Evolutionary conservation across 2,113 vertebrate species (phyloP), one percentile per base, ranked within the genome.

Genomic region (Trogon melanurus): DNA sequence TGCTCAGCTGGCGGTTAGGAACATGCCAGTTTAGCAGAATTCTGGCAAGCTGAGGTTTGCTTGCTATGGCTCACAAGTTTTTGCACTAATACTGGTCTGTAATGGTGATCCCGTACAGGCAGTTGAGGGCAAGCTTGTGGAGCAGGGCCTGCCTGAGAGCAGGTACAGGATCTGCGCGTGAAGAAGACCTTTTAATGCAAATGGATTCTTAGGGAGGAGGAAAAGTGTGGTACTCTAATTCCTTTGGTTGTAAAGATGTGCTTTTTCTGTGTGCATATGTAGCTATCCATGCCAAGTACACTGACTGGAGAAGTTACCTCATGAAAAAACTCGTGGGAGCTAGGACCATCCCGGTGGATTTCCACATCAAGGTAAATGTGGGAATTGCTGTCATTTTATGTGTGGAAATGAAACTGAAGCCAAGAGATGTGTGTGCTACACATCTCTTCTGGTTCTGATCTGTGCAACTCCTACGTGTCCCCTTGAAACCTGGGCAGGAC

Each of bases 301-400:
- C 97, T 5, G 98, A 99, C 87, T 99, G 99, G 99, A 99, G 98
- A 95, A 98, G 97, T 65, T 99, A 99, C 95, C 98, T 99, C 95
- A 99, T 99, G 98, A 98, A 98, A 60, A 99, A 98, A 81, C 89
- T 99, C 92, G 98, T 99, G 94, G 99, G 99, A 86, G 96, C 98
- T 73, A 97, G 97, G 90, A 99, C 99, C 11, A 97, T 99, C 38
- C 99, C 99, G 15, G 99, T 99, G 69, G 99, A 99, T 80, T 99
- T 99, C 94, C 99, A 99, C 69, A 93, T 99, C 45, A 99, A 99
- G 99, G 99, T 99, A 98, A 95, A 38, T 9, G 11, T 74, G 54
- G 41, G 56, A 78, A 29, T 41, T 41, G 11, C n/a, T 74, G 56
- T 62, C 4, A 6, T 70, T 69, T 79, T 65, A 30, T 9, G 12